Evolutionary conservation across 2,888 invertebrate genomes (phyloP), one percentile per base, ranked within the genome.

Genomic region (Physocephala rufipes): DNA sequence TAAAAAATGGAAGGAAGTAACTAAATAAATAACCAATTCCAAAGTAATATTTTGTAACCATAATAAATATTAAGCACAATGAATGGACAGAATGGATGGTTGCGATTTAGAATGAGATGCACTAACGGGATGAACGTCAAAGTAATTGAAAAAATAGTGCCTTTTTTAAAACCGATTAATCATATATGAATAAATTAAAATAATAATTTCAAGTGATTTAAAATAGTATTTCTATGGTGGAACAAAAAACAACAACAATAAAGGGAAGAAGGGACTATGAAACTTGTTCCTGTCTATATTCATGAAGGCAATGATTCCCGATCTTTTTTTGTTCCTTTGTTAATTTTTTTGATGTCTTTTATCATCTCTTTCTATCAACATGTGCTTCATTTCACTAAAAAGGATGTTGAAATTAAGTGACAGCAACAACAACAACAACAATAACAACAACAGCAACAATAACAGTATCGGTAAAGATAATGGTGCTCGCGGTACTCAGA

Each of bases 361-460:
- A 59, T 28, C 30, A 59, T 24, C 45, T 13, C 43, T 36, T 59
- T 59, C 30, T 12, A 36, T 36, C 4, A 66, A 36, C 53, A 36
- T 36, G 4, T 21, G 36, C n/a, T 19, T 24, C 30, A 21, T 28
- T 58, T 16, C 64, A 49, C 67, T 68, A 68, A 62, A 61, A 68
- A 68, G 68, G 68, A 68, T 68, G 68, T 68, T 49, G n/a, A 62
- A 67, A 62, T 62, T 68, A 68, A 49, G 49, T 21, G 61, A 59
- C 45, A 19, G 66, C 66, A 36, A 59, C 24, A 19, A 19, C 47
- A 59, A 19, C 47, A 28, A 9, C 67, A 61, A 13, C 63, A 45
- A 24, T 15, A 28, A 16, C 49, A 26, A 55, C 30, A 45, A n/a
- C 26, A 61, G 47, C 67, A 58, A 7, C 9, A 67, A 45, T 59